phyloP scores from a whole-genome alignment of 2,113 vertebrate species.

The Silurus asotus region DNA sequence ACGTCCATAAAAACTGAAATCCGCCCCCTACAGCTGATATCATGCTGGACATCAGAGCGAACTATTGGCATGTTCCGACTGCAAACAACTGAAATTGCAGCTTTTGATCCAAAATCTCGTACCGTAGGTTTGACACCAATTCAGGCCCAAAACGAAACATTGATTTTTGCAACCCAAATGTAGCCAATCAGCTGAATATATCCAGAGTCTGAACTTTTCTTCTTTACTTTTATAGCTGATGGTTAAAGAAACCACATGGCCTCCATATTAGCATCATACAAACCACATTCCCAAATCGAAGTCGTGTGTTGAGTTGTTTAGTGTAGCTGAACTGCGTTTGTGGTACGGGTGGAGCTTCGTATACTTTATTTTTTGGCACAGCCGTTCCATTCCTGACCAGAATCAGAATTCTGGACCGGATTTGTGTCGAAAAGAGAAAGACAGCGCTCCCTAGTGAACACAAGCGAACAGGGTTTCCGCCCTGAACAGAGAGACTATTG shows the following conservation, averaged over 20 bases:
- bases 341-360: neutral
- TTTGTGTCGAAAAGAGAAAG: neutral
- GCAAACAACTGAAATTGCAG: neutral
- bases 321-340: neutral
- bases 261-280: neutral
- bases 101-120: no score
- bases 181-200: neutral
- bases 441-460: constrained; percentile 59
- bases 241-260: neutral
- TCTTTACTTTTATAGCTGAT: neutral
- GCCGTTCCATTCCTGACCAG: neutral
- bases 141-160: neutral
- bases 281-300: neutral
- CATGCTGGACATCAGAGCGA: neutral
- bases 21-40: neutral
- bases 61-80: neutral
- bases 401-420: neutral
- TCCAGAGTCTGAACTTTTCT: neutral
- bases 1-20: neutral
- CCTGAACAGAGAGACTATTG: constrained; percentile 66
- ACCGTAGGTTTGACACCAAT: no score
- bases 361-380: constrained; percentile 6
- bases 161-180: neutral
- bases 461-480: constrained; percentile 57
- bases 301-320: neutral